Base-by-base conservation (phyloP, 2,797 vertebrate species). In the Crenuchus spilurus region DNA sequence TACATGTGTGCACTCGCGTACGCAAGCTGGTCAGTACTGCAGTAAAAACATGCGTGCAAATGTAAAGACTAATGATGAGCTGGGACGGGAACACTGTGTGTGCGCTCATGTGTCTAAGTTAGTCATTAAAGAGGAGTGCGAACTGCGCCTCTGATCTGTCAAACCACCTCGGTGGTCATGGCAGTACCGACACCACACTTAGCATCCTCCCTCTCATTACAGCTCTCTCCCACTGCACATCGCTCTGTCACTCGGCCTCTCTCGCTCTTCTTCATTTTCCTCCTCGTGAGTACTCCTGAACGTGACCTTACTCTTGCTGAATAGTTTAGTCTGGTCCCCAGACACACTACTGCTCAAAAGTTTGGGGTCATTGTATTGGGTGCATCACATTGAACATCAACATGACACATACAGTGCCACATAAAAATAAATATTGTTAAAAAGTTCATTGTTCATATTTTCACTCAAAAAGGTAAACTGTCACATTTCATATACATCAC, bases 191-290 rank as follows among this genome's bases (percentile, higher is more conserved):
- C 57, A 69, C 63, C 37, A 57, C 37, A 42, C 22, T 41, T 24
- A 54, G 10, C 55, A 76, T 71, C 66, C 58, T 66, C 66, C 28
- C 62, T 79, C 61, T 73, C 63, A 67, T 76, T 70, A 63, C 41
- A 44, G 3, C 14, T 54, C 22, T 44, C 18, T 35, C n/a, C n/a
- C n/a, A n/a, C n/a, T n/a, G n/a, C n/a, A n/a, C n/a, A n/a, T n/a
- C n/a, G n/a, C n/a, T n/a, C n/a, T n/a, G n/a, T n/a, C n/a, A n/a
- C n/a, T n/a, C n/a, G n/a, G n/a, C n/a, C n/a, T n/a, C n/a, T n/a
- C n/a, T n/a, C n/a, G n/a, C 1, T 26, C 37, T 42, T 8, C 16
- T 0, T 24, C 11, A n/a, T 55, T 58, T 31, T 37, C n/a, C 4
- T 26, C n/a, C 58, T 28, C 1, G 51, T 13, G 22, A 33, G 31